Conservation (phyloP, 2,797 vertebrate genomes). For the Scarus forsteni region DNA sequence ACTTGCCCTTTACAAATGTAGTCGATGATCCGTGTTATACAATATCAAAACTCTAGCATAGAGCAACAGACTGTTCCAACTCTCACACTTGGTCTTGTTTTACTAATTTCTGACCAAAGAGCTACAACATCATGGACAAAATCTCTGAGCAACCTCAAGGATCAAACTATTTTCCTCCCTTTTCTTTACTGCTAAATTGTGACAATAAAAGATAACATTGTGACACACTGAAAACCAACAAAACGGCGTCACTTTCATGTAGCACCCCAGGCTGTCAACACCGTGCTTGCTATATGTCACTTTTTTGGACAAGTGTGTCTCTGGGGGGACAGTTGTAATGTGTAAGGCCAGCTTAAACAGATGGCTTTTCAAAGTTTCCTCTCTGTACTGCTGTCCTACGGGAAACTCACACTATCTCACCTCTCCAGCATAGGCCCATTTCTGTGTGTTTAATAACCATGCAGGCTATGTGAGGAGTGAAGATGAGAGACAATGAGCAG, state of each 20-base stretch:
- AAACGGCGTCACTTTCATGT: constrained; percentile 33
- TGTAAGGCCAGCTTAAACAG: constrained; percentile 64
- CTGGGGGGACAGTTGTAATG: constrained; percentile 53
- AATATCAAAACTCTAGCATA: constrained; percentile 3
- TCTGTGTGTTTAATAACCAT: constrained; percentile 26
- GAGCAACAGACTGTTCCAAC: constrained; percentile 8
- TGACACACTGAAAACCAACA: constrained; percentile 23
- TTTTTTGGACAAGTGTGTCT: constrained; percentile 40
- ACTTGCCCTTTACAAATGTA: too few relatives aligned
- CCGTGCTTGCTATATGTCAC: constrained; percentile 62
- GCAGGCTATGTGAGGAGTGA: constrained; percentile 28
- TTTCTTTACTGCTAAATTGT: constrained; percentile 28
- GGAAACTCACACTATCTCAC: constrained; percentile 30
- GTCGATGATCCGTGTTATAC: constrained; percentile 2
- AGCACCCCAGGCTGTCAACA: constrained; percentile 50
- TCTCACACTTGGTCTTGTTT: constrained; percentile 53
- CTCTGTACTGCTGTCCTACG: constrained; percentile 29
- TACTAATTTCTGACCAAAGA: constrained; percentile 26
- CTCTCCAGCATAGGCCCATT: constrained; percentile 23
- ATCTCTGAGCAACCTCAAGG: constrained; percentile 34
- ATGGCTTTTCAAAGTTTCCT: constrained; percentile 62
- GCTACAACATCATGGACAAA: constrained; percentile 35
- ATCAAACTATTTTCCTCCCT: background rate
- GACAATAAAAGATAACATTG: constrained; percentile 65
- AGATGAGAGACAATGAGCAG: constrained; percentile 58